phyloP scores from a whole-genome alignment of 23 tunicate species.

The Trididemnum nubilum region DNA sequence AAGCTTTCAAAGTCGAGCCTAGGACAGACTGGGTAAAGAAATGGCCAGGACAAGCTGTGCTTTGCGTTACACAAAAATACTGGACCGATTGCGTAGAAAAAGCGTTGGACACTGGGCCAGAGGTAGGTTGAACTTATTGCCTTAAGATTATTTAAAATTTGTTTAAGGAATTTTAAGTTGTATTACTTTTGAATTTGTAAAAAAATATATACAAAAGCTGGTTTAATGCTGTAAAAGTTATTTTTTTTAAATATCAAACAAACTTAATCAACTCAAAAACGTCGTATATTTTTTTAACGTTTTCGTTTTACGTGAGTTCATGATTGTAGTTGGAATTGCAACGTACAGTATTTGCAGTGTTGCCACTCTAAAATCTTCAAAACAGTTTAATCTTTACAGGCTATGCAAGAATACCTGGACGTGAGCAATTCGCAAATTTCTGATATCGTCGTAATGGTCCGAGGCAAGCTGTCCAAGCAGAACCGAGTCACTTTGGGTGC shows the following conservation, averaged over 20 bases:
- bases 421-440: constrained; percentile 85
- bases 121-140: constrained; percentile 42
- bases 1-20: constrained; percentile 87
- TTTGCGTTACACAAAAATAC: constrained; percentile 94
- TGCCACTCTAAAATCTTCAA: too few relatives aligned
- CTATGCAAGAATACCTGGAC: constrained; percentile 87
- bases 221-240: too few relatives aligned
- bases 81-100: constrained; percentile 91
- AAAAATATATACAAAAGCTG: too few relatives aligned
- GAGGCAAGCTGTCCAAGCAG: constrained; percentile 94
- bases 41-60: constrained; percentile 99
- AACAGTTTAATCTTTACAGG: too few relatives aligned
- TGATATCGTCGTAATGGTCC: constrained; percentile 91
- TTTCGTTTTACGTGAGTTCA: too few relatives aligned
- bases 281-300: too few relatives aligned
- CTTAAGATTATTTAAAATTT: background rate
- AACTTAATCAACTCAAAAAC: too few relatives aligned
- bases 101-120: constrained; percentile 80
- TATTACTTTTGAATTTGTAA: too few relatives aligned
- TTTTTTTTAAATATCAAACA: too few relatives aligned
- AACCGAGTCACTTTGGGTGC: constrained; percentile 97
- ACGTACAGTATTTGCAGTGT: too few relatives aligned
- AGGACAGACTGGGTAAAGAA: constrained; percentile 94
- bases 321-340: too few relatives aligned
- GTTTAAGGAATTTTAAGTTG: too few relatives aligned